Percentiles rank a stretch among this genome's conserved stretches.
These are phyloP conservation scores for Trinorchestia longiramus DNA, from an alignment of 1,140 invertebrate genomes.

Conservation along the genomic window DNA sequence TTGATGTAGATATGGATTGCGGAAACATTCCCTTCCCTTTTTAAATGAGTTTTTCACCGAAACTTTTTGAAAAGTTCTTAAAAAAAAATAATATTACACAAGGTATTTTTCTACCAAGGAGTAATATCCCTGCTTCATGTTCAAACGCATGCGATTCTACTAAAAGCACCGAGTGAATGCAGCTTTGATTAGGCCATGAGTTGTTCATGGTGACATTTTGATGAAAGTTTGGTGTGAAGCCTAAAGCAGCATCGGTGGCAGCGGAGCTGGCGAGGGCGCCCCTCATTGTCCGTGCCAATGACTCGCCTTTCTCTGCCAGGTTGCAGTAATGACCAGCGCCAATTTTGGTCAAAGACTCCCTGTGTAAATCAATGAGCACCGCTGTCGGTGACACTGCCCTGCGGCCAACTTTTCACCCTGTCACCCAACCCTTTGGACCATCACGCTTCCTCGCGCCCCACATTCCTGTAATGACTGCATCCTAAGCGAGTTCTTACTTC, in stretches of 20 bases:
- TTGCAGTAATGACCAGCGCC: conserved; percentile 31
- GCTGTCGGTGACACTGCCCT: conserved; percentile 48
- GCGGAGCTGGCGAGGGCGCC: not conserved
- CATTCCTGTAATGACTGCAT: conserved; percentile 27
- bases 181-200: not conserved
- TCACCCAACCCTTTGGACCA: conserved; percentile 38
- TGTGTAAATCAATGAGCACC: conserved; percentile 49
- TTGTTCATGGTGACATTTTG: not conserved
- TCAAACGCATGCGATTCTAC: not conserved
- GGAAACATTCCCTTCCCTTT: not conserved
- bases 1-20: not conserved
- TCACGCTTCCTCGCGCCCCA: not conserved
- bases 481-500: conserved; percentile 22
- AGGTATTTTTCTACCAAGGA: not conserved
- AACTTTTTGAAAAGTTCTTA: not conserved
- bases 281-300: conserved; percentile 42
- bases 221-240: conserved; percentile 3
- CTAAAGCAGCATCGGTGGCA: not conserved
- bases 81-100: not conserved
- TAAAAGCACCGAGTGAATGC: not conserved
- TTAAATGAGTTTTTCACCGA: not conserved
- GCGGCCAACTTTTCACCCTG: conserved; percentile 46
- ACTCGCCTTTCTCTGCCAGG: conserved; percentile 20
- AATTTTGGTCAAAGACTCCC: conserved; percentile 43
- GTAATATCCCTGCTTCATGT: not conserved